phyloP scores from a whole-genome alignment of 2,888 invertebrate species.

The Scelioninae gen. 1 region DNA sequence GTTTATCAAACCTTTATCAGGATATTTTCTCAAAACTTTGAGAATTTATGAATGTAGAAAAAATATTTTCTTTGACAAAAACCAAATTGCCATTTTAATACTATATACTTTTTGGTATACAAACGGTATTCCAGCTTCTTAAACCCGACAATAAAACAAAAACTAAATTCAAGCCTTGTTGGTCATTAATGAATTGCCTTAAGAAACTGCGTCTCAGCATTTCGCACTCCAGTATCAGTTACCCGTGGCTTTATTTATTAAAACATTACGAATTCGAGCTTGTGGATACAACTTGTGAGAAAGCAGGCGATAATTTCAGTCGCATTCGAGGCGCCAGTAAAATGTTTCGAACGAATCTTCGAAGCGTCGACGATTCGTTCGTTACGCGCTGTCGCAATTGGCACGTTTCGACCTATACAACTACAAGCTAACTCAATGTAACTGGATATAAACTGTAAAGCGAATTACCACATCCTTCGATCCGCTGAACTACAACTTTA shows the following conservation, averaged over 20 bases:
- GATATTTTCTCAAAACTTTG: too few species aligned
- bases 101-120: too few species aligned
- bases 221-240: slow-evolving; percentile 42
- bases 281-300: slow-evolving; percentile 32
- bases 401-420: slow-evolving; percentile 68
- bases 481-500: slow-evolving; percentile 63
- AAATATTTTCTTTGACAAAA: too few species aligned
- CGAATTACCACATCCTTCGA: slow-evolving; percentile 69
- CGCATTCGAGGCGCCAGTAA: slow-evolving; percentile 66
- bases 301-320: slow-evolving; percentile 63
- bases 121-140: too few species aligned
- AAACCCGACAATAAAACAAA: too few species aligned
- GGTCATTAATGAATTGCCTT: slow-evolving; percentile 10
- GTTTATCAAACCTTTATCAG: too few species aligned
- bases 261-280: slow-evolving; percentile 41
- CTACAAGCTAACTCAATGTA: slow-evolving; percentile 64
- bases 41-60: too few species aligned
- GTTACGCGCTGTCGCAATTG: slow-evolving; percentile 68
- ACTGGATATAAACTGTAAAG: slow-evolving; percentile 69
- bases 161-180: too few species aligned
- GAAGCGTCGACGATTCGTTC: slow-evolving; percentile 68
- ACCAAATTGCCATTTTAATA: too few species aligned
- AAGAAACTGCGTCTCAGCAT: slow-evolving; percentile 33
- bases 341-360: slow-evolving; percentile 58
- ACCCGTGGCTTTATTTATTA: slow-evolving; percentile 56